Percentiles rank a stretch among this genome's conserved stretches.
Conservation (phyloP, 2,113 vertebrate species). For the Cyphomyrus discorhynchus region DNA sequence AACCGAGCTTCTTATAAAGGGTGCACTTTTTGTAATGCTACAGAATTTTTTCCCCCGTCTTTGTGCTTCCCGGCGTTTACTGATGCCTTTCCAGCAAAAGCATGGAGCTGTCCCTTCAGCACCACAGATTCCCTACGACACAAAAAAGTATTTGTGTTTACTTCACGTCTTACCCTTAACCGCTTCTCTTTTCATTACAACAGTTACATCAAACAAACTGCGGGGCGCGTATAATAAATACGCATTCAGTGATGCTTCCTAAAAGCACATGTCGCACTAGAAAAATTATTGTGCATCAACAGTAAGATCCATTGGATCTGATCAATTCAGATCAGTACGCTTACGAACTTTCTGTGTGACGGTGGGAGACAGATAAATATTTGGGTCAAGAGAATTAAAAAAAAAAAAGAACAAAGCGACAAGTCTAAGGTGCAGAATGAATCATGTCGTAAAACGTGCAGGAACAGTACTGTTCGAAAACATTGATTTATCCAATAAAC, state of each 20-base stretch:
- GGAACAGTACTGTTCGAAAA: neutral
- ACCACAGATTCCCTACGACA: neutral
- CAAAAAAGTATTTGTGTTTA: neutral
- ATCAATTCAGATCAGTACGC: neutral
- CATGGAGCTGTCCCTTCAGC: slow-evolving; percentile 24
- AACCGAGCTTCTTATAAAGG: neutral
- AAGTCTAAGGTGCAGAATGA: neutral
- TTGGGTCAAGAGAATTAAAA: neutral
- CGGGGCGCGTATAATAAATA: neutral
- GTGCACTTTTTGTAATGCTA: neutral
- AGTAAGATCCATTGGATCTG: neutral
- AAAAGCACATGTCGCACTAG: neutral
- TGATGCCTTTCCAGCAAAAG: neutral
- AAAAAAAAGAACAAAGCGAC: neutral
- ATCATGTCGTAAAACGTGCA: neutral
- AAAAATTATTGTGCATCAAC: neutral
- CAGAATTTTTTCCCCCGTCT: neutral
- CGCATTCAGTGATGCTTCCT: neutral
- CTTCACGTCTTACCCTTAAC: neutral
- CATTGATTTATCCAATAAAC: neutral
- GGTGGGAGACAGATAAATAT: neutral
- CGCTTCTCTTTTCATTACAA: neutral
- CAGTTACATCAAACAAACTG: neutral
- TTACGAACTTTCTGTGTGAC: neutral
- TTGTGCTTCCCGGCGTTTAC: neutral